Evolutionary conservation across 2,113 vertebrate species (phyloP).

Genomic region (Trogon melanurus): DNA sequence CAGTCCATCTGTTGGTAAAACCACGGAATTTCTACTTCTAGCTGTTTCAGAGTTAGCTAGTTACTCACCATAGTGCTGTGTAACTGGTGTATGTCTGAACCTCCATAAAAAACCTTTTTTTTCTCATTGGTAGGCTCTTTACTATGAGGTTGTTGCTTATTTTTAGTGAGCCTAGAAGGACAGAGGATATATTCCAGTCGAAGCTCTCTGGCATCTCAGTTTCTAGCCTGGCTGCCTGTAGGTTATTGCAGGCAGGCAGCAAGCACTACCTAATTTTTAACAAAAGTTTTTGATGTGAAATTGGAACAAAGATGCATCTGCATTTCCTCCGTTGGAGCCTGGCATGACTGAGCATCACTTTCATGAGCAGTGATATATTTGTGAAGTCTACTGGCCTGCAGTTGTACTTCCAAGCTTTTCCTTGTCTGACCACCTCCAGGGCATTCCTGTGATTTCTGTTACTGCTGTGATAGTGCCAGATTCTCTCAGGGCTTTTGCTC

Average conservation of each 20-base stretch:
- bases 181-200: neutral
- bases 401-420: neutral
- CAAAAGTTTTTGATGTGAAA: neutral
- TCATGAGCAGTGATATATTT: neutral
- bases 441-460: neutral
- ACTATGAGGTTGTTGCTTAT: neutral
- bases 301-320: neutral
- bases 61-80: neutral
- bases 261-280: neutral
- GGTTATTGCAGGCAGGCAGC: neutral
- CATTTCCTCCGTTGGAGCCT: neutral
- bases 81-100: neutral
- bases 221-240: neutral
- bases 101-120: neutral
- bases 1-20: slow-evolving; percentile 27
- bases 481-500: neutral
- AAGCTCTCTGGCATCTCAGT: neutral
- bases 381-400: neutral
- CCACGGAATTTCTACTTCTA: neutral
- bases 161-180: neutral
- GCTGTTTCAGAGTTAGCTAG: neutral
- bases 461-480: neutral
- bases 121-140: neutral
- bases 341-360: neutral
- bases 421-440: neutral